These are phyloP conservation scores for Drosophila barbarae DNA, from an alignment of 2,888 invertebrate species.

Conservation along the genomic window DNA sequence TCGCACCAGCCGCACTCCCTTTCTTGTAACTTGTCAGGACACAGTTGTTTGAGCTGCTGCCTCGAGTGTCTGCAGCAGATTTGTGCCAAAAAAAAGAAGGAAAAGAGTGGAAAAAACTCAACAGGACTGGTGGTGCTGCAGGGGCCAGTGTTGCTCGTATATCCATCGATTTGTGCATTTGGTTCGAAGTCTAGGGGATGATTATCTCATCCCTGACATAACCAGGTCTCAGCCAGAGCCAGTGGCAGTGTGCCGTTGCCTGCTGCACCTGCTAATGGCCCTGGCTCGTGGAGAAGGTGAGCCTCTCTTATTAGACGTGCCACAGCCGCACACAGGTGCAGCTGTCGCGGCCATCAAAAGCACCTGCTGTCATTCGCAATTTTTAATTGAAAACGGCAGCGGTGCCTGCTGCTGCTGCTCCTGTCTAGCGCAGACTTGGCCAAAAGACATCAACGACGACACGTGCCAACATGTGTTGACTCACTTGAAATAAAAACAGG, in stretches of 20 bases:
- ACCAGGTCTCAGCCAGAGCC: neutral
- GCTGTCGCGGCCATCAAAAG: conserved; percentile 45
- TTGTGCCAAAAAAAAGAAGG: conserved; percentile 43
- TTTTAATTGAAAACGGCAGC: conserved; percentile 77
- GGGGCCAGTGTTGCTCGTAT: conserved; percentile 65
- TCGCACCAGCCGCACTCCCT: conserved; percentile 7
- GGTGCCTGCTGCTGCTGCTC: conserved; percentile 33
- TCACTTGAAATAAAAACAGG: neutral
- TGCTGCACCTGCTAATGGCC: conserved; percentile 19
- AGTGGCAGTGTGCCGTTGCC: neutral
- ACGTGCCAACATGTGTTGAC: conserved; percentile 72
- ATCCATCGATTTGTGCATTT: conserved; percentile 29
- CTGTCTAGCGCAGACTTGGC: conserved; percentile 42
- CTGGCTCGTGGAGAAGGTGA: conserved; percentile 16
- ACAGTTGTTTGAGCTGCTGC: conserved; percentile 70
- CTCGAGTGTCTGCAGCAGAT: conserved; percentile 72
- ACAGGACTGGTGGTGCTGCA: conserved; percentile 50
- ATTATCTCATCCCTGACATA: conserved; percentile 9
- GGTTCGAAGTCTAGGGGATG: neutral
- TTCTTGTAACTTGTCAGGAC: conserved; percentile 68
- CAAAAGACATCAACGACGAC: conserved; percentile 50
- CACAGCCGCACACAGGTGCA: conserved; percentile 55
- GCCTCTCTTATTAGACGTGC: conserved; percentile 35
- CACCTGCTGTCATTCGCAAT: conserved; percentile 77
- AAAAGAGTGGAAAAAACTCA: conserved; percentile 5